Percentiles rank a stretch among this genome's conserved stretches.
Evolutionary conservation across 2,797 vertebrate genomes (phyloP).

Genomic region (Leptoclinus maculatus): DNA sequence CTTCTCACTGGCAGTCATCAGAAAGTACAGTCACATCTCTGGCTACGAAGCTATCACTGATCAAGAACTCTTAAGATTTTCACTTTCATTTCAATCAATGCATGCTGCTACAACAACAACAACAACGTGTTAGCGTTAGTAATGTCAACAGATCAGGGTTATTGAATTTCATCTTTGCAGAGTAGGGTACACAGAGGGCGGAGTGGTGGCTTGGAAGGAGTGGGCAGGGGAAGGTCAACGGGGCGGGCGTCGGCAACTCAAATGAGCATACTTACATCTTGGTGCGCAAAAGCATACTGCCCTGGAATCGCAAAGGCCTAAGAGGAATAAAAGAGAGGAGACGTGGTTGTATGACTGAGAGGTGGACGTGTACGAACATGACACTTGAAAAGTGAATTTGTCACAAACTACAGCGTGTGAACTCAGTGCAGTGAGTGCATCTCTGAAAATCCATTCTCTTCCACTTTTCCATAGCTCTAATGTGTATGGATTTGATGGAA

Average conservation of each 20-base stretch:
- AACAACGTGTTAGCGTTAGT: conserved; percentile 74
- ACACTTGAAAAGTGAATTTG: conserved; percentile 42
- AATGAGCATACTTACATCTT: conserved; percentile 91
- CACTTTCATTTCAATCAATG: conserved; percentile 76
- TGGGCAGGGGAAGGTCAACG: conserved; percentile 80
- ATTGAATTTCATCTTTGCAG: conserved; percentile 66
- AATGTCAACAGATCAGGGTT: conserved; percentile 67
- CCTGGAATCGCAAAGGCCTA: conserved; percentile 94
- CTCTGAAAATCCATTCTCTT: conserved; percentile 61
- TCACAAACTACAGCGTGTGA: conserved; percentile 8
- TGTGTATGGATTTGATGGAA: conserved; percentile 71
- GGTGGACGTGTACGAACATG: conserved; percentile 27
- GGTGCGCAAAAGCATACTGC: conserved; percentile 93
- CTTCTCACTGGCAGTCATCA: conserved; percentile 55
- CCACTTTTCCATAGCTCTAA: conserved; percentile 54
- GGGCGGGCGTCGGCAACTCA: conserved; percentile 53
- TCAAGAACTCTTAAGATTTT: conserved; percentile 46
- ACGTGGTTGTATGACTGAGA: conserved; percentile 10
- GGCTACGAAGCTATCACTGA: conserved; percentile 62
- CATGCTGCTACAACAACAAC: conserved; percentile 68
- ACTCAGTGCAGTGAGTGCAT: conserved; percentile 23
- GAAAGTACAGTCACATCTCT: conserved; percentile 72
- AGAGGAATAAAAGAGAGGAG: conserved; percentile 12
- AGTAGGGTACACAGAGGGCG: conserved; percentile 69
- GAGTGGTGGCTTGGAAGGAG: conserved; percentile 68